A percentile compares a stretch with the other conserved stretches of the same genome.
Evolutionary conservation across 1,140 invertebrate genomes (phyloP).

Genomic region (Aphaenogaster rudis): DNA sequence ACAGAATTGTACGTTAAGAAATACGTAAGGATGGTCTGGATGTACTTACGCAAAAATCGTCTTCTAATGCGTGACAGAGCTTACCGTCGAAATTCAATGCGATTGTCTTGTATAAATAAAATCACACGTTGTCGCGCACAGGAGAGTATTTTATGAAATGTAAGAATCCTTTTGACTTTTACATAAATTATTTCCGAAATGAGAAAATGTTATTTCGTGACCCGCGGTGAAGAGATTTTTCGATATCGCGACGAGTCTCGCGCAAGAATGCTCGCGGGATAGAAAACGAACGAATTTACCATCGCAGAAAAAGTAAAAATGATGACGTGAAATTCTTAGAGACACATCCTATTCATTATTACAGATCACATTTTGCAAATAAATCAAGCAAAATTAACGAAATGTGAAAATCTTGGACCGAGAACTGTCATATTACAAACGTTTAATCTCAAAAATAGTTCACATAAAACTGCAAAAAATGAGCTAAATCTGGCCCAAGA

Average conservation of each 20-base stretch:
- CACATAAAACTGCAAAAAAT: not conserved
- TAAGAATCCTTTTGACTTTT: not conserved
- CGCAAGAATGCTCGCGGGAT: not conserved
- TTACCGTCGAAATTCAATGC: no score
- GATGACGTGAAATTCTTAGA: not conserved
- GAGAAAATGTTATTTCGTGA: not conserved
- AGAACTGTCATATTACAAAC: not conserved
- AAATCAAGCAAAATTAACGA: not conserved
- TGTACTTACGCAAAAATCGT: no score
- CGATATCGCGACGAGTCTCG: not conserved
- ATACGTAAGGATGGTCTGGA: not conserved
- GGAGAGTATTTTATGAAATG: not conserved
- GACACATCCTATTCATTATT: not conserved
- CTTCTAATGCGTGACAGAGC: no score
- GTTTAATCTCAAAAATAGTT: not conserved
- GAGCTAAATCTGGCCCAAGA: not conserved
- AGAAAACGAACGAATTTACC: not conserved
- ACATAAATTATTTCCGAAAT: not conserved
- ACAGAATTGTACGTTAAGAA: not conserved
- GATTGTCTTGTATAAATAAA: no score
- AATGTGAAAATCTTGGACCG: not conserved
- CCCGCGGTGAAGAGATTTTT: not conserved
- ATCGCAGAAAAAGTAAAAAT: no score
- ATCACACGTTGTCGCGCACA: not conserved
- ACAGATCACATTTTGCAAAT: not conserved